Percentiles rank a stretch among this genome's conserved stretches.
Evolutionary conservation across 2,113 vertebrate genomes (phyloP).

Genomic region (Corythornis madagascariensis): DNA sequence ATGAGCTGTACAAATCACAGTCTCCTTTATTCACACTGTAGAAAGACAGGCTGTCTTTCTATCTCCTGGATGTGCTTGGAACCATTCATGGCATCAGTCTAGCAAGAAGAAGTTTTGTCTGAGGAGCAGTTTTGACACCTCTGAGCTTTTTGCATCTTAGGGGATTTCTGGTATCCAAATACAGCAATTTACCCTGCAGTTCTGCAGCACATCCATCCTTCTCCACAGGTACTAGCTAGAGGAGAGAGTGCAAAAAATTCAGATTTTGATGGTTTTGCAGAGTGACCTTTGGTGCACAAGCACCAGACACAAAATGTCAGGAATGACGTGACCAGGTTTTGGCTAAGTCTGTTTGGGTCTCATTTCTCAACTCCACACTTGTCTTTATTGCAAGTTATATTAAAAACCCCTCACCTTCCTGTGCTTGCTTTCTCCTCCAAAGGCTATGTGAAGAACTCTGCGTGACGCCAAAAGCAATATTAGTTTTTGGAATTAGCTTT

Average conservation of each 20-base stretch:
- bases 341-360: background rate
- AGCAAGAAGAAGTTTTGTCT: background rate
- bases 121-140: background rate
- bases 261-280: background rate
- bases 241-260: background rate
- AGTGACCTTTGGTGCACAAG: background rate
- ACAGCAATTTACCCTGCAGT: background rate
- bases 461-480: slow-evolving; percentile 55
- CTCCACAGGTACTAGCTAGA: background rate
- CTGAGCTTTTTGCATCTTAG: background rate
- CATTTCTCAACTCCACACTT: background rate
- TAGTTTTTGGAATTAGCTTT: slow-evolving; percentile 61
- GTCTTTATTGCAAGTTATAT: background rate
- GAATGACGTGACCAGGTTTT: background rate
- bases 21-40: background rate
- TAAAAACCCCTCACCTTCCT: background rate
- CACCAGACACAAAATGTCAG: background rate
- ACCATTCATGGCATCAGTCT: background rate
- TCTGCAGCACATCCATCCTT: background rate
- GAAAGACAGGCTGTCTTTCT: background rate
- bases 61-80: background rate
- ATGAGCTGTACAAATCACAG: background rate
- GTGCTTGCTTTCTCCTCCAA: slow-evolving; percentile 23
- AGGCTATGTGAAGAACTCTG: slow-evolving; percentile 26
- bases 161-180: background rate